Conservation (phyloP, 2,888 invertebrate genomes). For the Andrena hattorfiana region DNA sequence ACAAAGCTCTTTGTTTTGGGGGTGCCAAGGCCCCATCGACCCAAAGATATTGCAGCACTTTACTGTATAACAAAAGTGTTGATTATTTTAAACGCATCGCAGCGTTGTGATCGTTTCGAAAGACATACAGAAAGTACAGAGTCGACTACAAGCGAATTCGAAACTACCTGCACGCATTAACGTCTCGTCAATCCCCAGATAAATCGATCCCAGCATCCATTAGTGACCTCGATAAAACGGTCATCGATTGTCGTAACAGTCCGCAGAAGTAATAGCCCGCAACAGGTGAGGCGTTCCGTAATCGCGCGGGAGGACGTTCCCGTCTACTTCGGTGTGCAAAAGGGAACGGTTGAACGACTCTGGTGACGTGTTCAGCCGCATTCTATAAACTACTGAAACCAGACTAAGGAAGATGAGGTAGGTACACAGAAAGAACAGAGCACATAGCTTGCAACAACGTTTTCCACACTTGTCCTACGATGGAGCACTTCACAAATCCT, state of each 20-base stretch:
- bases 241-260: slow-evolving; percentile 61
- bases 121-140: not conserved
- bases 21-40: too few relatives aligned
- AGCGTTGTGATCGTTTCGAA: not conserved
- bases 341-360: slow-evolving; percentile 33
- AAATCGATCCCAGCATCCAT: slow-evolving; percentile 48
- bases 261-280: slow-evolving; percentile 49
- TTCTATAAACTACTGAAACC: not conserved
- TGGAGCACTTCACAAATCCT: too few relatives aligned
- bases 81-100: too few relatives aligned
- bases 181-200: slow-evolving; percentile 8
- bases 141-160: not conserved
- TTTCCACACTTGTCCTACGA: too few relatives aligned
- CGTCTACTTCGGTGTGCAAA: slow-evolving; percentile 12
- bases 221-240: slow-evolving; percentile 54
- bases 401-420: too few relatives aligned
- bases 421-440: too few relatives aligned
- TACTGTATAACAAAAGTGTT: too few relatives aligned
- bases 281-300: slow-evolving; percentile 56
- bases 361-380: not conserved
- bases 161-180: not conserved
- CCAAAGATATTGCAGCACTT: too few relatives aligned
- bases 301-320: slow-evolving; percentile 46
- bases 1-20: too few relatives aligned
- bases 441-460: too few relatives aligned